Percentiles rank a stretch among this genome's conserved stretches.
Evolutionary conservation across 2,113 vertebrate species (phyloP).

Genomic region (Mystacornis crossleyi): DNA sequence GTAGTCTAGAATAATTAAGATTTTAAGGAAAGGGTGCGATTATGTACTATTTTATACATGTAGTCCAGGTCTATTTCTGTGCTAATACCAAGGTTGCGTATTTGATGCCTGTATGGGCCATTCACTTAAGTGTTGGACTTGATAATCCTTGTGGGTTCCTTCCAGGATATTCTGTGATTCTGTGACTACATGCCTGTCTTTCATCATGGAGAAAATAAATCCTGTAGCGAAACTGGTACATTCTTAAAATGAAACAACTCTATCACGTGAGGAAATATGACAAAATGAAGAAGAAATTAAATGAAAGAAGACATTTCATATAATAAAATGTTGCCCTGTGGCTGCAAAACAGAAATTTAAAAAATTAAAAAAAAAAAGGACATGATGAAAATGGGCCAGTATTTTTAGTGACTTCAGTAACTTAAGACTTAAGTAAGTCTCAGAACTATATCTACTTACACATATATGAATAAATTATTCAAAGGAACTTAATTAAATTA

Average conservation of each 20-base stretch:
- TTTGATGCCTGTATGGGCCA: neutral
- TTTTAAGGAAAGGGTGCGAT: neutral
- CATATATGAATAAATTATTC: neutral
- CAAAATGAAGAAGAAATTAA: neutral
- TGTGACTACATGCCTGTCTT: neutral
- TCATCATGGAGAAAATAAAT: neutral
- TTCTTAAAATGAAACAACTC: neutral
- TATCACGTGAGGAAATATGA: neutral
- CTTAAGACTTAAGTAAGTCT: neutral
- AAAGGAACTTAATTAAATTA: neutral
- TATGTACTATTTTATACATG: neutral
- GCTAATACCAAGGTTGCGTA: neutral
- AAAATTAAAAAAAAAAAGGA: neutral
- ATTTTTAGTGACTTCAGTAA: neutral
- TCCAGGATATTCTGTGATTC: neutral
- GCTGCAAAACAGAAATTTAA: neutral
- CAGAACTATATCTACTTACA: neutral
- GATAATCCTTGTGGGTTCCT: neutral
- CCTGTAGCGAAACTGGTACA: neutral
- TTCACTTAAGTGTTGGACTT: fast-evolving
- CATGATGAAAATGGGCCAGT: neutral
- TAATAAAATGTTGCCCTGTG: neutral
- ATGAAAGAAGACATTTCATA: neutral
- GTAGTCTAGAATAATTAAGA: neutral
- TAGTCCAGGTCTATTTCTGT: neutral